Evolutionary conservation across 2,113 vertebrate genomes (phyloP), one percentile per base, ranked within the genome.

Genomic region (Octodon degus): DNA sequence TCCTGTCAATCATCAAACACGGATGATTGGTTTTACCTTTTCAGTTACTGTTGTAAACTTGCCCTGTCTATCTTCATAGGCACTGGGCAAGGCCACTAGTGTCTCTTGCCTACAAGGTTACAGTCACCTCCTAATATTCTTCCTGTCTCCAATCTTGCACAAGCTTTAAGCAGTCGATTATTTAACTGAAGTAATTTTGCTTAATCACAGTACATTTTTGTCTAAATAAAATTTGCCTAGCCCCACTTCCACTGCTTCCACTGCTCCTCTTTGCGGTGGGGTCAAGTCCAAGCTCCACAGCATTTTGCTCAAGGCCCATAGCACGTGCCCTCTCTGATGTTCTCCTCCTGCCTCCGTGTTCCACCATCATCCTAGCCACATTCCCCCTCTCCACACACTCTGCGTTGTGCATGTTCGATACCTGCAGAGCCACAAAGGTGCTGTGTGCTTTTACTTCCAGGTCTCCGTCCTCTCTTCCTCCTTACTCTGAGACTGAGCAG

Each of bases 191-290:
- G 37, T 74, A 12, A 82, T 40, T 67, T 63, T 72, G 68, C 12
- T 67, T 27, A 34, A 85, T 37, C 37, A 12, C 40, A 82, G 47
- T 3, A 9, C 32, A 85, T 94, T 76, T 93, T 82, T 92, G 84
- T 60, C 30, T n/a, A 76, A 58, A 30, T 34, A 67, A 43, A 92
- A 72, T 63, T 91, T 53, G 63, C 40, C 47, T n/a, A 40, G 47
- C 12, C 70, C 22, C 63, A 25, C 43, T 89, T 32, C 63, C n/a
- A 80, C 47, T 58, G 30, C 70, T 53, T 84, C 86, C 47, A 40
- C 50, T 30, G 63, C 47, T 89, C 47, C 2, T 47, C 30, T 92
- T 50, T 84, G 62, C 1, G 37, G 27, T 67, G 70, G 34, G 37
- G 70, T 79, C 30, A 47, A 34, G 24, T 32, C 43, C 68, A 70